Evolutionary conservation across 1,140 invertebrate genomes (phyloP), one percentile per base, ranked within the genome.

Genomic region (Pseudachorutes palmiensis): DNA sequence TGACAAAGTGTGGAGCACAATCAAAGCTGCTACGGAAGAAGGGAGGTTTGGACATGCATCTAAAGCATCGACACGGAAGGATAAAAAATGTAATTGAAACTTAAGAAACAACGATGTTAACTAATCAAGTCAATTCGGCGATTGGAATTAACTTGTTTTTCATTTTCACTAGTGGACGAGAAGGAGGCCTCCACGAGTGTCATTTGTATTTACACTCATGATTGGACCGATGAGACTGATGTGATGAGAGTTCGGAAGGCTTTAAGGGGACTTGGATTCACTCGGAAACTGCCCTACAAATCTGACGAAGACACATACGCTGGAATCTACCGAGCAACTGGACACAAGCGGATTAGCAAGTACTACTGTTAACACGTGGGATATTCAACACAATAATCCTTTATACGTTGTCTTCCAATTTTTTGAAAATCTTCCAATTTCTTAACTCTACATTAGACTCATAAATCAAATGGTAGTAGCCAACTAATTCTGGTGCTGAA

Each of bases 191-290:
- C 9, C 9, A n/a, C 3, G 12, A 32, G 2, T 31, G 68, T 70
- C 2, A 70, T 70, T 66, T 66, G 64, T 29, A 60, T 66, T 12
- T 70, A 62, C 68, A 70, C 68, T 2, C 63, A 66, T 30, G 60
- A 70, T 30, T 62, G 48, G 28, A 66, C 32, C 2, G 68, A 70
- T 51, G 60, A 67, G 57, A 24, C 1, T 24, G 68, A 70, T 55
- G 68, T 70, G 3, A 55, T 63, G 32, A 9, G 68, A 49, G 68
- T 70, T 22, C 57, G 68, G 14, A 22, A 57, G 36, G 36, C 22
- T 3, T 45, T 70, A 22, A 29, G 68, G 9, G n/a, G 55, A 1
- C n/a, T 70, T 16, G 68, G 68, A 33, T 70, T 66, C 28, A 55
- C 51, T 26, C 31, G 60, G 45, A 62, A 55, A 30, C 28, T 70